A percentile compares a stretch with the other conserved stretches of the same genome.
Evolutionary conservation across 2,113 vertebrate species (phyloP).

Genomic region (Gymnarchus niloticus): DNA sequence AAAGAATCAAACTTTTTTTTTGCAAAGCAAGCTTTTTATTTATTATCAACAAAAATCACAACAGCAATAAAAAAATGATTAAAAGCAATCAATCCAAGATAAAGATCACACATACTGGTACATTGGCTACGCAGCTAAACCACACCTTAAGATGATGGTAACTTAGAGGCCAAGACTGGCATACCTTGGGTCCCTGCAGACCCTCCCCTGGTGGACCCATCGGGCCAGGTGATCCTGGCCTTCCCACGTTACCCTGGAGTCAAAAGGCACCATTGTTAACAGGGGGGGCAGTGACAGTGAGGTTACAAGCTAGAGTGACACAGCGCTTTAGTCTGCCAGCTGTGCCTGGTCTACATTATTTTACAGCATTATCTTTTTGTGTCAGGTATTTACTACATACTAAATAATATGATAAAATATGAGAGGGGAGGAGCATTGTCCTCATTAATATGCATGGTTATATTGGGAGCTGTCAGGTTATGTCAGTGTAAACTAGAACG

Average conservation of each 20-base stretch:
- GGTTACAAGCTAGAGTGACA: neutral
- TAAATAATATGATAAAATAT: neutral
- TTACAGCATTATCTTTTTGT: neutral
- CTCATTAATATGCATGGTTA: neutral
- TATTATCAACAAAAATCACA: too few relatives aligned
- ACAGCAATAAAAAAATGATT: too few relatives aligned
- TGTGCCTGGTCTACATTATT: neutral
- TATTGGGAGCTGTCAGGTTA: neutral
- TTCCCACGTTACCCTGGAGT: slow-evolving; percentile 70
- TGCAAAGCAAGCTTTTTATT: too few relatives aligned
- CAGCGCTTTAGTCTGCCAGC: neutral
- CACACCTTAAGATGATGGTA: neutral
- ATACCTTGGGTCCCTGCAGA: slow-evolving; percentile 81
- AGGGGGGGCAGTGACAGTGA: neutral
- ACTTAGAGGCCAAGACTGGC: neutral
- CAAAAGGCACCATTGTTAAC: slow-evolving; percentile 18
- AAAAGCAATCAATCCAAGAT: too few relatives aligned
- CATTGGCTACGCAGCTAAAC: neutral
- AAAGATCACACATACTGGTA: too few relatives aligned
- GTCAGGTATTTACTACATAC: neutral
- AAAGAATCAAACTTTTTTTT: too few relatives aligned
- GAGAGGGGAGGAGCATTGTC: neutral
- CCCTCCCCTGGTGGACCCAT: slow-evolving; percentile 73
- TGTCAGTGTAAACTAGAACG: neutral
- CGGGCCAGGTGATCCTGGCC: slow-evolving; percentile 68